Conservation (phyloP, 2,888 invertebrate species). For the Automeris io region DNA sequence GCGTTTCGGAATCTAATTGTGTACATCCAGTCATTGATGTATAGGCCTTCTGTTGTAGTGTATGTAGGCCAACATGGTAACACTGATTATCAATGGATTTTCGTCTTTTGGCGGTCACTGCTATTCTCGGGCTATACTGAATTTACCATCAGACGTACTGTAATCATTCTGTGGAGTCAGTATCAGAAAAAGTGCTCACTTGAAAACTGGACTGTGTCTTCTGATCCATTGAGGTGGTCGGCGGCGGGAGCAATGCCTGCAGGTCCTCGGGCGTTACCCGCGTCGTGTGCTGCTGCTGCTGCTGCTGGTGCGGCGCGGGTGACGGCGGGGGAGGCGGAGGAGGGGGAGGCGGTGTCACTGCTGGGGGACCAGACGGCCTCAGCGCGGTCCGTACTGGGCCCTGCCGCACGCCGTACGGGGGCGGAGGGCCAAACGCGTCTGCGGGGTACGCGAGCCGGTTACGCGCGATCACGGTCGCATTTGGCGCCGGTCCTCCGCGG, state of each 20-base stretch:
- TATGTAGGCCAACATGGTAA: too few species aligned
- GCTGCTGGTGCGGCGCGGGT: slow-evolving; percentile 26
- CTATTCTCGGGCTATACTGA: too few species aligned
- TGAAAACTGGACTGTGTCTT: slow-evolving; percentile 79
- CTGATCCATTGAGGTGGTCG: slow-evolving; percentile 77
- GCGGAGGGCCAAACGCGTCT: slow-evolving; percentile 13
- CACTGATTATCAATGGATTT: too few species aligned
- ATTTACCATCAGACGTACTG: too few species aligned
- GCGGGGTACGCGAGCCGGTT: slow-evolving; percentile 24
- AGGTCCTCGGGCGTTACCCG: slow-evolving; percentile 58
- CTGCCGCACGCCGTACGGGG: slow-evolving; percentile 24
- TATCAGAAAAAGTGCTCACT: too few species aligned
- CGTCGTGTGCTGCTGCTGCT: too few species aligned
- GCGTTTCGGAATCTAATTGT: too few species aligned
- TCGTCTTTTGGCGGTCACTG: too few species aligned
- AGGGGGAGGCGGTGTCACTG: slow-evolving; percentile 25
- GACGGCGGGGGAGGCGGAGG: slow-evolving; percentile 28
- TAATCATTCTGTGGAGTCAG: too few species aligned
- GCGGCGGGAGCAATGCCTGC: slow-evolving; percentile 66
- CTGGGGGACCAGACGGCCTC: slow-evolving; percentile 25
- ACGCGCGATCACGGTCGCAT: slow-evolving; percentile 18
- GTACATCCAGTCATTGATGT: too few species aligned
- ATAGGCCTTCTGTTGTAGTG: too few species aligned
- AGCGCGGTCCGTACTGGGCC: slow-evolving; percentile 24
- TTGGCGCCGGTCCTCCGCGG: slow-evolving; percentile 20